Conservation (phyloP, 2,113 vertebrate species). For the Todiramphus chloris region DNA sequence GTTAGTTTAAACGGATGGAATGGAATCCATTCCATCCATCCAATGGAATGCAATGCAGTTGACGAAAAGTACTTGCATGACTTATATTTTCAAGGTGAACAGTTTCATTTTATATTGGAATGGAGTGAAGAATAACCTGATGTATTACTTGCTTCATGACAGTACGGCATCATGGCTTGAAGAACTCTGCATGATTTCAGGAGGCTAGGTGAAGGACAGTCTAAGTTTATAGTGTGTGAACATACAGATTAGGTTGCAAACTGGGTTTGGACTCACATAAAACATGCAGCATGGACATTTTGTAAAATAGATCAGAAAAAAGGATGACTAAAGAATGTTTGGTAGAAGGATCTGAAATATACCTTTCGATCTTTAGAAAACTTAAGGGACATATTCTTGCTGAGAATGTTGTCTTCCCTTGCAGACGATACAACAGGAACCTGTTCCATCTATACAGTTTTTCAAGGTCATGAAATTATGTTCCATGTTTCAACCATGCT, state of each 20-base stretch:
- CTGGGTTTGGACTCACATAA: background rate
- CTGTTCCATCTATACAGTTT: slow-evolving; percentile 93
- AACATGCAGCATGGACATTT: rapidly evolving
- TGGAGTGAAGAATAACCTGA: background rate
- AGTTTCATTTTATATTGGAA: background rate
- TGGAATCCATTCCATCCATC: too few species aligned
- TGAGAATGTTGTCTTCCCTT: slow-evolving; percentile 17
- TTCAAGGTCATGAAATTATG: slow-evolving; percentile 99
- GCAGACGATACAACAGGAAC: slow-evolving; percentile 97
- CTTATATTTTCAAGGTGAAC: background rate
- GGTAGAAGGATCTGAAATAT: background rate
- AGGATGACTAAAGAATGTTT: background rate
- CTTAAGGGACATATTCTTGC: background rate
- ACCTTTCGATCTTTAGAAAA: background rate
- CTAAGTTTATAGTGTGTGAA: background rate
- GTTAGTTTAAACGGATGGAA: background rate
- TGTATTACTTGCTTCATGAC: background rate
- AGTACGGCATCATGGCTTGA: background rate
- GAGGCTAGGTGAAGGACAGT: background rate
- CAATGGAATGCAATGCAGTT: background rate
- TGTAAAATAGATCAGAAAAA: background rate
- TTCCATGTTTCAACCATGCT: slow-evolving; percentile 98
- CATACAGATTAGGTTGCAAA: background rate
- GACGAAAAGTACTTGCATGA: background rate
- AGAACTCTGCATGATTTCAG: background rate